Conservation (phyloP, 2,797 vertebrate genomes). For the Telmatherina bonti region DNA sequence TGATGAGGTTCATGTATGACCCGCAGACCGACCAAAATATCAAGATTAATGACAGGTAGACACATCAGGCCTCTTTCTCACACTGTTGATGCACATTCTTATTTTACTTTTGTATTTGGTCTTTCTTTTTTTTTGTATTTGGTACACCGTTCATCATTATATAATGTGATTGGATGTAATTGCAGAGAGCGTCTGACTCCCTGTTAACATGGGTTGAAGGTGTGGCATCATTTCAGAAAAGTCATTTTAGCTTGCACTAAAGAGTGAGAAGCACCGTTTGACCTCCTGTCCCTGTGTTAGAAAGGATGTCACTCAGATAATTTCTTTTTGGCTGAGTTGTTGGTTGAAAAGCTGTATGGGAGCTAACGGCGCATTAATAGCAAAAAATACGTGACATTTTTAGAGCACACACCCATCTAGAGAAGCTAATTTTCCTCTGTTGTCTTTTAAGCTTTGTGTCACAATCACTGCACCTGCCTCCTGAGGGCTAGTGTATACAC, state of each 20-base stretch:
- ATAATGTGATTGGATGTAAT: constrained; percentile 1
- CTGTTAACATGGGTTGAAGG: constrained; percentile 25
- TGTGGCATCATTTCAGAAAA: constrained; percentile 42
- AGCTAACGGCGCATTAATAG: constrained; percentile 45
- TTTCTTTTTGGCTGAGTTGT: constrained; percentile 28
- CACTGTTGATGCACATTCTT: background rate
- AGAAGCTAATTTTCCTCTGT: constrained; percentile 37
- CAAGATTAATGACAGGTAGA: constrained; percentile 98
- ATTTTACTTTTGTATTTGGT: background rate
- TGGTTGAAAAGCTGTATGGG: constrained; percentile 25
- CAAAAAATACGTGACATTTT: constrained; percentile 39
- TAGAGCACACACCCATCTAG: constrained; percentile 10
- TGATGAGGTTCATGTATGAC: constrained; percentile 99
- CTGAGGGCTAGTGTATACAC: constrained; percentile 1
- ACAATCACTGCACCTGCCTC: constrained; percentile 32
- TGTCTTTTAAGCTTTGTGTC: constrained; percentile 53
- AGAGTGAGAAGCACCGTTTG: constrained; percentile 25
- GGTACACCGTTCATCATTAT: background rate
- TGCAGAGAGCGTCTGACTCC: constrained; percentile 34
- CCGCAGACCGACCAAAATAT: constrained; percentile 99
- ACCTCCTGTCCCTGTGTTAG: constrained; percentile 34
- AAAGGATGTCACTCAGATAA: constrained; percentile 37
- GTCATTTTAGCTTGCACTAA: constrained; percentile 12
- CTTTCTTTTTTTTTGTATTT: background rate
- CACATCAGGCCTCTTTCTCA: background rate